Evolutionary conservation across 2,888 invertebrate species (phyloP).

Genomic region (Protodeltote pygarga): DNA sequence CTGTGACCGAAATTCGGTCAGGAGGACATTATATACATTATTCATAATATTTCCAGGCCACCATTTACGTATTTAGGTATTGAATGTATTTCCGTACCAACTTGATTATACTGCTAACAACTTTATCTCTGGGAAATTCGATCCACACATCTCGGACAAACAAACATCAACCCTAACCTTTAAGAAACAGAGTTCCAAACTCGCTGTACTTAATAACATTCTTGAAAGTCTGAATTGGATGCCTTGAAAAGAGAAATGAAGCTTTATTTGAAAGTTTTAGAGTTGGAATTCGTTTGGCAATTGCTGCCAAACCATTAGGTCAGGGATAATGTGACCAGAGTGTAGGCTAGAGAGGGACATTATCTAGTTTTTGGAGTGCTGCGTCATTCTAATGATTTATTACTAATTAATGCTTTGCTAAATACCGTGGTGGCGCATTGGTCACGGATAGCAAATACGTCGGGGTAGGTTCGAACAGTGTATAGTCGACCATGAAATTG

Average conservation of each 20-base stretch:
- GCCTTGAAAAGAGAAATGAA: background rate
- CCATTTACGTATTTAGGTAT: slow-evolving; percentile 13
- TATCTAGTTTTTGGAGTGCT: slow-evolving; percentile 5
- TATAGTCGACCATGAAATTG: no score
- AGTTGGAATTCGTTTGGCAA: slow-evolving; percentile 24
- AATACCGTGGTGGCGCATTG: no score
- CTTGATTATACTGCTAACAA: slow-evolving; percentile 33
- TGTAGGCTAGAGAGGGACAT: slow-evolving; percentile 4
- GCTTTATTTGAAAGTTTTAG: background rate
- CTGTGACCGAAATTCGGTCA: no score
- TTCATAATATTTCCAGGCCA: slow-evolving; percentile 6
- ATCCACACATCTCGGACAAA: slow-evolving; percentile 20
- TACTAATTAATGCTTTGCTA: no score
- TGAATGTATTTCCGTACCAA: slow-evolving; percentile 42
- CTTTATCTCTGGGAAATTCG: slow-evolving; percentile 32
- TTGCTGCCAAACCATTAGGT: slow-evolving; percentile 27
- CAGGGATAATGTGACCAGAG: slow-evolving; percentile 15
- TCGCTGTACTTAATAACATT: slow-evolving; percentile 7
- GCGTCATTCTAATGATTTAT: slow-evolving; percentile 5
- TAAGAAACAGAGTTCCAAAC: background rate
- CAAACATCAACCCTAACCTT: background rate
- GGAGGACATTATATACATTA: no score
- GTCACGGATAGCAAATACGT: no score
- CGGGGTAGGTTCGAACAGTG: no score
- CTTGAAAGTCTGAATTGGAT: slow-evolving; percentile 9